phyloP scores from a whole-genome alignment of 2,797 vertebrate species.

The Poeciliopsis gracilis region DNA sequence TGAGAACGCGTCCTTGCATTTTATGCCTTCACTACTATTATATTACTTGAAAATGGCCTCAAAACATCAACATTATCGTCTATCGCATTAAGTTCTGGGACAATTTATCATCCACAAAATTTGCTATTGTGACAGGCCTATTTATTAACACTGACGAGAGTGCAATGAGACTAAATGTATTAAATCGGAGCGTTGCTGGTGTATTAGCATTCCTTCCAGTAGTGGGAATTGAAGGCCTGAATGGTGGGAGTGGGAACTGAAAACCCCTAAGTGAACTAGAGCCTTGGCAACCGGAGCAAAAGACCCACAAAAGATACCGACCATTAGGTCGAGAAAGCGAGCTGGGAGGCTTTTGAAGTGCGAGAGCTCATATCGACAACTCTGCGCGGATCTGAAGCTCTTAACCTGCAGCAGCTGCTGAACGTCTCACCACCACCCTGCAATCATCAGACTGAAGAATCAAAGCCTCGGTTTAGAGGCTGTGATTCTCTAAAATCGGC shows the following conservation, averaged over 20 bases:
- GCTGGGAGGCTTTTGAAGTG: slow-evolving; percentile 2
- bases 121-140: too few species aligned
- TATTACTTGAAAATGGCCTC: too few species aligned
- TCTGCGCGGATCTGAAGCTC: slow-evolving; percentile 22
- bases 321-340: slow-evolving; percentile 6
- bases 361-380: slow-evolving; percentile 25
- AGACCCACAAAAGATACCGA: slow-evolving; percentile 19
- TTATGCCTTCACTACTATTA: too few species aligned
- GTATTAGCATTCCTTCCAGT: slow-evolving; percentile 58
- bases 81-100: too few species aligned
- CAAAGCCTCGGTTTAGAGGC: slow-evolving; percentile 52
- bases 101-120: too few species aligned
- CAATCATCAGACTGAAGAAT: slow-evolving; percentile 63
- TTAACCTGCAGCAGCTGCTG: slow-evolving; percentile 39
- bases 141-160: too few species aligned
- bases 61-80: too few species aligned
- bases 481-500: too few species aligned
- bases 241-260: slow-evolving; percentile 30
- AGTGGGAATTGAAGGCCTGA: slow-evolving; percentile 24
- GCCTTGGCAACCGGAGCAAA: slow-evolving; percentile 61
- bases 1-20: too few species aligned
- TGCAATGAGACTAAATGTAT: neutral
- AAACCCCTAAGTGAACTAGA: slow-evolving; percentile 34
- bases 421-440: slow-evolving; percentile 47
- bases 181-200: slow-evolving; percentile 14